Percentiles rank a stretch among this genome's conserved stretches.
phyloP scores from a whole-genome alignment of 2,797 vertebrate genomes.

The Vespertilio murinus region DNA sequence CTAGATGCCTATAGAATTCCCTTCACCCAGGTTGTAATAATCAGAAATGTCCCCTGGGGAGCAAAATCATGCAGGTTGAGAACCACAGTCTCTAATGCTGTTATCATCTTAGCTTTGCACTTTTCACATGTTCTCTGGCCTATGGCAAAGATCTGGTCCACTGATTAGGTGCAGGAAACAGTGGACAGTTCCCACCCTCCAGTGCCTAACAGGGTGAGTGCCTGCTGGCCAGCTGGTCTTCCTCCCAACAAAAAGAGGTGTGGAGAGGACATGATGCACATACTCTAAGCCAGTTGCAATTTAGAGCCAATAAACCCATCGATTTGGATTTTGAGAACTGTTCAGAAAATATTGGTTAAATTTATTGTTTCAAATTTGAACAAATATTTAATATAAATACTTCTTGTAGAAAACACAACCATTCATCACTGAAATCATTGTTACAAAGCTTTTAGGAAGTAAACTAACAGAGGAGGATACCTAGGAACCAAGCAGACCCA shows the following conservation, averaged over 20 bases:
- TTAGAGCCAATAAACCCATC: conserved; percentile 14
- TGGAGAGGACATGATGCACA: neutral
- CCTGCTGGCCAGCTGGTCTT: neutral
- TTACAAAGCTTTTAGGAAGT: conserved; percentile 31
- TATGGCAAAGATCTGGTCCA: neutral
- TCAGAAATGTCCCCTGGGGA: neutral
- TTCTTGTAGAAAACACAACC: conserved; percentile 38
- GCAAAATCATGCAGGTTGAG: neutral
- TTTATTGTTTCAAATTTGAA: conserved; percentile 28
- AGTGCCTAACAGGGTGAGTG: neutral
- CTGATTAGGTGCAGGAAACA: neutral
- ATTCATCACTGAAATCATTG: neutral
- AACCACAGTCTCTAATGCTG: neutral
- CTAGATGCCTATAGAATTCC: neutral
- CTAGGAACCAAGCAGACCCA: neutral
- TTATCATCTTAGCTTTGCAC: neutral
- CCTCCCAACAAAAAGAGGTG: neutral
- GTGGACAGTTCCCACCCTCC: neutral
- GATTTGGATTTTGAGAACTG: conserved; percentile 8
- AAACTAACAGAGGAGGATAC: neutral
- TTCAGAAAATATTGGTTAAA: conserved; percentile 13
- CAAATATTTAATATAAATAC: conserved; percentile 36
- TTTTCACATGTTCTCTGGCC: neutral
- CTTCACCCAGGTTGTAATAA: neutral
- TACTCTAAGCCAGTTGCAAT: neutral